phyloP scores from a whole-genome alignment of 2,888 invertebrate species.

The Selenia dentaria region DNA sequence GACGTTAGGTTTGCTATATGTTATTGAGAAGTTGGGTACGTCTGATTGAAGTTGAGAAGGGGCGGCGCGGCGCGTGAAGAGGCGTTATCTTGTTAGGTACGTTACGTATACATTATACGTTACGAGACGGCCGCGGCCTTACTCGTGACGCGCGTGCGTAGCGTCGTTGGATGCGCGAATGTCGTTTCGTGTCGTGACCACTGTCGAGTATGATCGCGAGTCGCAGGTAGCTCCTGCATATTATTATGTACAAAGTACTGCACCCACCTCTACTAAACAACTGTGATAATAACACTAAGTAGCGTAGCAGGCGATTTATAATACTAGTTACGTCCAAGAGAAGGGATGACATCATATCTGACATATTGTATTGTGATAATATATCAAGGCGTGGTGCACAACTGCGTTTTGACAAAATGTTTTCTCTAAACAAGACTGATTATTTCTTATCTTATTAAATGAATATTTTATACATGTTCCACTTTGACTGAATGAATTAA shows the following conservation, averaged over 20 bases:
- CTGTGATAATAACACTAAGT: slow-evolving; percentile 86
- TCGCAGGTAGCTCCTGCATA: slow-evolving; percentile 75
- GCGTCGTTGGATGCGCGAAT: slow-evolving; percentile 64
- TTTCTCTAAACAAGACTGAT: slow-evolving; percentile 86
- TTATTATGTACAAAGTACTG: slow-evolving; percentile 83
- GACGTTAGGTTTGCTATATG: slow-evolving; percentile 50
- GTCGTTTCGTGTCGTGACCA: slow-evolving; percentile 54
- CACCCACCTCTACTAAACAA: slow-evolving; percentile 85
- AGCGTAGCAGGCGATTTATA: slow-evolving; percentile 85
- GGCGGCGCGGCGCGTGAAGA: slow-evolving; percentile 22
- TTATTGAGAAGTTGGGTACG: slow-evolving; percentile 47
- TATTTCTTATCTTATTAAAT: slow-evolving; percentile 85
- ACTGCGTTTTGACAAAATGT: slow-evolving; percentile 74
- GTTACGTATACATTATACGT: no score
- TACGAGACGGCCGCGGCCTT: slow-evolving; percentile 53
- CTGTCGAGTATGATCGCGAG: slow-evolving; percentile 61
- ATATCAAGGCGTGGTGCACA: slow-evolving; percentile 63
- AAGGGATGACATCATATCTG: slow-evolving; percentile 86
- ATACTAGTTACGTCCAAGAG: slow-evolving; percentile 84
- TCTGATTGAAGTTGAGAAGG: slow-evolving; percentile 33
- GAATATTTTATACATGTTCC: slow-evolving; percentile 83
- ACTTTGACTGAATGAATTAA: slow-evolving; percentile 82
- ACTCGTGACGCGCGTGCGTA: slow-evolving; percentile 57
- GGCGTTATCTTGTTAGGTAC: no score
- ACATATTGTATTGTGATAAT: slow-evolving; percentile 84